Evolutionary conservation across 2,113 vertebrate species (phyloP).

Genomic region (Paradisaea rubra): DNA sequence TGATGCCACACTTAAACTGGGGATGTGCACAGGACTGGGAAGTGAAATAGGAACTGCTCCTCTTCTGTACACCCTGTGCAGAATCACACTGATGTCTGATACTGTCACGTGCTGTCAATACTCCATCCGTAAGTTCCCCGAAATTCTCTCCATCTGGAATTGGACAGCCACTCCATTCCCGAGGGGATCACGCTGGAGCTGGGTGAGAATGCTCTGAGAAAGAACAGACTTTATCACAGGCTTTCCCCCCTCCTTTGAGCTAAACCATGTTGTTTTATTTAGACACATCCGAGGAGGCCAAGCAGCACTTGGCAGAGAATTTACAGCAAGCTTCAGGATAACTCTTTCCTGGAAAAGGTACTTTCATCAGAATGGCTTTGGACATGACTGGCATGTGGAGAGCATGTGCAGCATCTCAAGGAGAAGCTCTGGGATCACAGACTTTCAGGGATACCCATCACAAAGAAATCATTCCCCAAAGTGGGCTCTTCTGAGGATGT

Average conservation of each 20-base stretch:
- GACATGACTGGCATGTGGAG: not conserved
- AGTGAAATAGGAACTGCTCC: not conserved
- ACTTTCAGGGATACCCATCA: not conserved
- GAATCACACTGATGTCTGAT: not conserved
- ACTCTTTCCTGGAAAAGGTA: not conserved
- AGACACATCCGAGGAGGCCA: not conserved
- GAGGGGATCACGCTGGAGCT: not conserved
- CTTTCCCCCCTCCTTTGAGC: not conserved
- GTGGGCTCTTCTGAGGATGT: not conserved
- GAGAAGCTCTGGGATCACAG: not conserved
- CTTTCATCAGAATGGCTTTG: not conserved
- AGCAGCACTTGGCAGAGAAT: not conserved
- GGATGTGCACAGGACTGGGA: not conserved
- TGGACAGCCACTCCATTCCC: rapidly evolving
- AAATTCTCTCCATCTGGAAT: not conserved
- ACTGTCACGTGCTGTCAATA: not conserved
- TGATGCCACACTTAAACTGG: not conserved
- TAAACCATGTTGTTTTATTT: not conserved
- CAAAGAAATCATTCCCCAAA: not conserved
- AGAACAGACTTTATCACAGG: not conserved
- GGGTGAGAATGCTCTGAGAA: not conserved
- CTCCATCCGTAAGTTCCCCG: not conserved
- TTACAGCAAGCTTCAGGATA: not conserved
- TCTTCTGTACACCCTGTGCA: not conserved
- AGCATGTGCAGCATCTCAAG: not conserved